phyloP scores from a whole-genome alignment of 2,113 vertebrate species.

The Corythornis cristatus region DNA sequence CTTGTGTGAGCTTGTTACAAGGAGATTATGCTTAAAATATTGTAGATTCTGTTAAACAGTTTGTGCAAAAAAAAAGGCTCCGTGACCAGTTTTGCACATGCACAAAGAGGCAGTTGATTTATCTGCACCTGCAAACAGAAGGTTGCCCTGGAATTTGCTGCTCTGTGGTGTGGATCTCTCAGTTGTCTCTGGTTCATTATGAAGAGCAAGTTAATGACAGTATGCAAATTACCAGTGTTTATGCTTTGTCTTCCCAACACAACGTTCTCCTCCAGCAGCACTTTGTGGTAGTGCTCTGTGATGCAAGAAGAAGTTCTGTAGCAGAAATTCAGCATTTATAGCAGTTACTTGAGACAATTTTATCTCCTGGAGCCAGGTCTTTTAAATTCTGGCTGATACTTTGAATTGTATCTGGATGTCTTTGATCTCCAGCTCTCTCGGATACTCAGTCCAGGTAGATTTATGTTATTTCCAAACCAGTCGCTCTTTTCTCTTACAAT shows the following conservation, averaged over 20 bases:
- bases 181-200: neutral
- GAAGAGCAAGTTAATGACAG: neutral
- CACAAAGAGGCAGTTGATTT: neutral
- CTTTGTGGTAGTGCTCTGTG: neutral
- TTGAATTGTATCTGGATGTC: neutral
- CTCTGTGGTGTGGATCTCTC: neutral
- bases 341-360: conserved; percentile 1
- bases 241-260: neutral
- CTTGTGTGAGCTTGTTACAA: neutral
- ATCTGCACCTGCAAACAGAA: neutral
- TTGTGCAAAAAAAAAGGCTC: neutral
- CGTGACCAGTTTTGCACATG: neutral
- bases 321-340: conserved; percentile 3
- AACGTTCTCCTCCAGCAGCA: neutral
- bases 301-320: neutral
- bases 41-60: neutral
- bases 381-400: conserved; percentile 24
- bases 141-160: neutral
- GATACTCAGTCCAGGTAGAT: neutral
- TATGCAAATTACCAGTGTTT: neutral
- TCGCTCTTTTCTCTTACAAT: neutral
- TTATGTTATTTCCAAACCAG: neutral
- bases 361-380: conserved; percentile 2
- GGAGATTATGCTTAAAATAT: neutral
- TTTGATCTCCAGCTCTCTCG: conserved; percentile 11